phyloP scores from a whole-genome alignment of 2,113 vertebrate genomes.

The Bubo blakistoni region DNA sequence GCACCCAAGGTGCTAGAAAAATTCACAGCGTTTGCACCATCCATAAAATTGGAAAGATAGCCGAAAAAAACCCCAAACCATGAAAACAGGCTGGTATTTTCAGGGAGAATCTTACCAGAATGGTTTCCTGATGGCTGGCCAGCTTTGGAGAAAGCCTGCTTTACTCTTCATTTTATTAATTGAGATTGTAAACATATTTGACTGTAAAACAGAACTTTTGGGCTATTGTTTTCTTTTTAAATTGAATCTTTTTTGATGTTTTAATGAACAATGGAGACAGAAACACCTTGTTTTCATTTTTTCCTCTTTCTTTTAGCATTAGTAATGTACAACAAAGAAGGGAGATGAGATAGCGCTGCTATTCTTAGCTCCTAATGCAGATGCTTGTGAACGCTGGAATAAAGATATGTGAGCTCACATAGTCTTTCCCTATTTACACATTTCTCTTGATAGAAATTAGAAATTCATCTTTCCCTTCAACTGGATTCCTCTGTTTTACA shows the following conservation, averaged over 20 bases:
- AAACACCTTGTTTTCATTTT: slow-evolving; percentile 4
- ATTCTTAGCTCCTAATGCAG: slow-evolving; percentile 24
- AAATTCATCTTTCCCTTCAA: not conserved
- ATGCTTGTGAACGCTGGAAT: not conserved
- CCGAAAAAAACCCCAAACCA: not conserved
- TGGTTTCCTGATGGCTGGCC: not conserved
- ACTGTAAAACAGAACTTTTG: not conserved
- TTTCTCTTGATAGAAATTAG: slow-evolving; percentile 15
- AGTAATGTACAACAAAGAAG: slow-evolving; percentile 15
- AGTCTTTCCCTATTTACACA: not conserved
- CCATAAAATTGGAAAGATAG: not conserved
- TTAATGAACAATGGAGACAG: not conserved
- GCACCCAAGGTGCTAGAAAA: not conserved
- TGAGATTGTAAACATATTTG: not conserved
- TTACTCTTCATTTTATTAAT: not conserved
- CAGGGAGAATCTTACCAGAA: not conserved
- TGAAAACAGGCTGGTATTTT: not conserved
- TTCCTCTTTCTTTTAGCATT: slow-evolving; percentile 13
- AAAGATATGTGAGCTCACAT: not conserved
- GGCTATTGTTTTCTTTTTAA: not conserved
- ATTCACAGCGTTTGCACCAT: not conserved
- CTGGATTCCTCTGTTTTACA: not conserved
- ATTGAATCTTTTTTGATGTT: not conserved
- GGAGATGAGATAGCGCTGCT: slow-evolving; percentile 25
- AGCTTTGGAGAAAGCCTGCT: not conserved